Evolutionary conservation across 2,888 invertebrate species (phyloP).

Genomic region (Paralinhomoeus sp.): DNA sequence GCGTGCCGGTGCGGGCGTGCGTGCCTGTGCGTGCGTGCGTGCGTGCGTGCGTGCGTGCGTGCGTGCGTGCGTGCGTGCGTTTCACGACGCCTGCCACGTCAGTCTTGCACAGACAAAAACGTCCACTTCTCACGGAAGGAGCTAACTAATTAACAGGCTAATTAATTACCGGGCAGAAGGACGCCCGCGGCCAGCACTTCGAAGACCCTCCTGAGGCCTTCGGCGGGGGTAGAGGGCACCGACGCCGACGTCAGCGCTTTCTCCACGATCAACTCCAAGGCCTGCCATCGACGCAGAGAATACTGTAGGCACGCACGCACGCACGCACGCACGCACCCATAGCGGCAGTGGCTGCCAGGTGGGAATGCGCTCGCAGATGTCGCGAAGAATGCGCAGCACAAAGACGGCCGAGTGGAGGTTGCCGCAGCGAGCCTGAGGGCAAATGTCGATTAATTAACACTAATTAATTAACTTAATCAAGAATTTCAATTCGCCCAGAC

Average conservation of each 20-base stretch:
- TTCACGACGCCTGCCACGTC: no score
- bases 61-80: no score
- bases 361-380: conserved; percentile 76
- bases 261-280: conserved; percentile 77
- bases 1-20: no score
- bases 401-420: conserved; percentile 84
- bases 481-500: no score
- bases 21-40: no score
- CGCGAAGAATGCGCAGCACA: conserved; percentile 76
- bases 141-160: no score
- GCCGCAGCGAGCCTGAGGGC: conserved; percentile 66
- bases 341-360: conserved; percentile 78
- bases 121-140: background rate
- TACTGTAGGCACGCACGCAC: conserved; percentile 64
- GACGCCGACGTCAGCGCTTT: conserved; percentile 76
- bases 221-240: conserved; percentile 55
- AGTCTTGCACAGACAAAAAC: background rate
- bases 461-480: no score
- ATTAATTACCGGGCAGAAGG: conserved; percentile 40
- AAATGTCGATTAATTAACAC: no score
- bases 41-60: conserved; percentile 61
- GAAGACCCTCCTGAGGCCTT: conserved; percentile 75
- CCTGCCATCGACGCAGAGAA: conserved; percentile 48
- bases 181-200: conserved; percentile 83
- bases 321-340: conserved; percentile 43